Base-by-base conservation (phyloP, 2,888 invertebrate species). In the Ischnus inquisitorius region DNA sequence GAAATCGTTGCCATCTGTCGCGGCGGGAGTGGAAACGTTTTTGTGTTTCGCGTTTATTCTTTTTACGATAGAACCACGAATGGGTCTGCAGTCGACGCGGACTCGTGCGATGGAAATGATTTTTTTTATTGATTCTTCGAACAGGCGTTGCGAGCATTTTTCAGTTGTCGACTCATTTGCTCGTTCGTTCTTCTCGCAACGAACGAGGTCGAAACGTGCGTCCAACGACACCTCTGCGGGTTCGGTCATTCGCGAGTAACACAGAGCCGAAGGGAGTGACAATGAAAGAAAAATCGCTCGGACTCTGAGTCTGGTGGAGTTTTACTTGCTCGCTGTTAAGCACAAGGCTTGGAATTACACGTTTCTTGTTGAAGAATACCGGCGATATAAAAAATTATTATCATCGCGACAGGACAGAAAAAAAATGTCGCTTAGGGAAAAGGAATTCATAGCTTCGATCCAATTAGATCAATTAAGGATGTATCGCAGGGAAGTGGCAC, bases 1-100 rank as follows among this genome's bases (percentile, higher is more conserved):
- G 80, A 80, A 83, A 80, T 80, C 72, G 83, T 60, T 83, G 67
- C 80, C 83, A 83, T 80, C 83, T 83, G 83, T 62, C 71, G 77
- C 80, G 43, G 54, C 77, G 51, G 62, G 54, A 48, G 64, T 64
- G 74, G 64, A 75, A 83, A 48, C 34, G 28, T 22, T 74, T 79
- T 76, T 74, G 65, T 60, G 4, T 65, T 69, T 12, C n/a, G n/a
- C n/a, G 25, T 5, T 68, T n/a, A 48, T 68, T 48, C 12, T 68
- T 54, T 75, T 67, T 57, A 74, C 67, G 68, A 60, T 22, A n/a
- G 16, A 43, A 51, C 51, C 41, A 4, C 34, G 41, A 64, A 39
- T 64, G 22, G n/a, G n/a, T n/a, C 28, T 41, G 51, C 46, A 67
- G 57, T 54, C 69, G 80, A 51, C 48, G 48, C 22, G 62, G 62